Conservation (phyloP, 2,113 vertebrate genomes). For the Alethe castanea region DNA sequence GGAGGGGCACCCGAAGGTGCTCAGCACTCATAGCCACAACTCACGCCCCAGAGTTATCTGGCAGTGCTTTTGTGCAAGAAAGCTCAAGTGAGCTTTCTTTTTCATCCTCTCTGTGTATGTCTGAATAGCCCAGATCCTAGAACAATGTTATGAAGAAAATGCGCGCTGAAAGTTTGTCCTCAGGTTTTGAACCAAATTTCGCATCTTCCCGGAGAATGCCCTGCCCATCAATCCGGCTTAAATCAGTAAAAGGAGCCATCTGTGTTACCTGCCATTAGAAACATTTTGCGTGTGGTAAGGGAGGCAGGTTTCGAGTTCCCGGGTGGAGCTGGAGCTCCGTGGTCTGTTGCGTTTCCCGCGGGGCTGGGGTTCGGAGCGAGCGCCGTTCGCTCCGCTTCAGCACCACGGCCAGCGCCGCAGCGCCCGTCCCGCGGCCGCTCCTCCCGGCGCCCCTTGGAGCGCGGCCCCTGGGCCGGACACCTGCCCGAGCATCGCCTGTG, state of each 20-base stretch:
- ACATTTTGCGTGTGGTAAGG: fast-evolving
- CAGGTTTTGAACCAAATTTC: background rate
- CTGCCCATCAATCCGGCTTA: fast-evolving
- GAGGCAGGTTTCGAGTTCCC: background rate
- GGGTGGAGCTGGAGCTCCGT: fast-evolving
- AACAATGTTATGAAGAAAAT: background rate
- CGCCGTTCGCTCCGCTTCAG: background rate
- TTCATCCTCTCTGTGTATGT: background rate
- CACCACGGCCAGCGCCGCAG: background rate
- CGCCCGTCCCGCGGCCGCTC: fast-evolving
- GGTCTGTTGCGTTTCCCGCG: fast-evolving
- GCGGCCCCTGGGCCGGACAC: background rate
- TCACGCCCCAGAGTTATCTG: background rate
- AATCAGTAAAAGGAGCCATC: background rate
- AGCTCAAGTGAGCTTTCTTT: background rate
- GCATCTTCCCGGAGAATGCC: background rate
- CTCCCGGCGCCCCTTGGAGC: background rate
- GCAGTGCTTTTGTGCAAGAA: background rate
- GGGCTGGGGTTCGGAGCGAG: fast-evolving
- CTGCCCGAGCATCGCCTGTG: background rate
- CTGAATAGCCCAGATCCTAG: background rate
- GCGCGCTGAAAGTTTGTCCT: background rate
- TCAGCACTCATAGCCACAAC: background rate
- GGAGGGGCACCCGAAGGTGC: fast-evolving
- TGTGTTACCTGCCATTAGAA: background rate